Evolutionary conservation across 2,113 vertebrate species (phyloP), one percentile per base, ranked within the genome.

Genomic region (Brachirus orientalis): DNA sequence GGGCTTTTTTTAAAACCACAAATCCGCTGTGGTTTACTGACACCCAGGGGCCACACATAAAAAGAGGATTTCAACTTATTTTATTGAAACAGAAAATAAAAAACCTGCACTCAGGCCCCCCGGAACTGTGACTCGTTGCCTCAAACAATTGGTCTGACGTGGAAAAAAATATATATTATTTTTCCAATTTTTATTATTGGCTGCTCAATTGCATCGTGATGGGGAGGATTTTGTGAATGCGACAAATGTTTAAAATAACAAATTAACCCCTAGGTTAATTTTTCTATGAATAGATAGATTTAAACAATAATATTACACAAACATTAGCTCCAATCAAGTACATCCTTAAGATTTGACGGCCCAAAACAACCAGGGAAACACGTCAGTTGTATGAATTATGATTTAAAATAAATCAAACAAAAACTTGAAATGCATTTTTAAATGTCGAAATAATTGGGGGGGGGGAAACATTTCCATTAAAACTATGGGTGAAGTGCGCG

Each of bases 181-280:
- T 61, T n/a, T n/a, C n/a, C n/a, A n/a, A n/a, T n/a, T n/a, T n/a
- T n/a, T n/a, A n/a, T n/a, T n/a, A n/a, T n/a, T 84, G 79, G 72
- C 73, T 65, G 79, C 72, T 79, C 75, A 73, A 77, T 73, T 77
- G 81, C 54, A 6, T 38, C 38, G 8, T 76, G 57, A 72, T 69
- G 54, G 67, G 41, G 59, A 58, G 52, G n/a, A 68, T 52, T 68
- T 12, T 44, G 36, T 50, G 41, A 22, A 22, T 20, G 46, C 28
- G 33, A 66, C 66, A 68, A 63, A 70, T n/a, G n/a, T n/a, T n/a
- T n/a, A 17, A 75, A 62, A 57, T 66, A 60, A 75, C 40, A 18
- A 37, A 80, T 76, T 85, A 75, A 81, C 72, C 52, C 22, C 2
- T 0, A 41, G 54, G 70, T 82, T 86, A 57, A 63, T 68, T 40